Evolutionary conservation across 2,797 vertebrate species (phyloP), one percentile per base, ranked within the genome.

Genomic region (Molossus alvarezi): DNA sequence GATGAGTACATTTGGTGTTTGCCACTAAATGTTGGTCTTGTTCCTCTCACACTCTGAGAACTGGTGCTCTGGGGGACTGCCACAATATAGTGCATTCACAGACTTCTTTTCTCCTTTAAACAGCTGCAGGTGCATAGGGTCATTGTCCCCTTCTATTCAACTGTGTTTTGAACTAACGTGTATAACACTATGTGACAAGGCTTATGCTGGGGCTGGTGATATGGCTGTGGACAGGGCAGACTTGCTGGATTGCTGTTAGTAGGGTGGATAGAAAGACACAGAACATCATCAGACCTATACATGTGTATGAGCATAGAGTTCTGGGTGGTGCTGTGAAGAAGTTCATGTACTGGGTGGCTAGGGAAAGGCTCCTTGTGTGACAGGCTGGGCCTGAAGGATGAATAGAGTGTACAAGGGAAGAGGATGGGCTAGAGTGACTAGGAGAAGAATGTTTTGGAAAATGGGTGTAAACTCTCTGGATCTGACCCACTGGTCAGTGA

Each of bases 21-120:
- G 73, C 71, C 33, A 9, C 67, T 64, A 20, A 58, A 2, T n/a
- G 5, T 65, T 55, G 23, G 67, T 53, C 73, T 48, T 1, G 0
- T 58, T 25, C n/a, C 27, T 64, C 8, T 53, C 1, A 0, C 18
- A 5, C 55, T 69, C 15, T 29, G 15, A n/a, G 27, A 90, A 57
- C 62, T 51, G 5, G 37, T 13, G 41, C 17, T 23, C 48, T 13
- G n/a, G 25, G 53, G 29, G 7, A 9, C 45, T 1, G 0, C n/a
- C 18, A 1, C 0, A 1, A 11, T 7, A 0, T 2, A 3, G 55
- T 29, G 33, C 1, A 9, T 27, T 79, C 76, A 18, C 67, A 33
- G 71, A 1, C 7, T 29, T 20, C 64, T 29, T 89, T n/a, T 91
- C 37, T 60, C 8, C 3, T 57, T 55, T 18, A 23, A 3, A 73